Conservation (phyloP, 2,888 invertebrate species). For the Drosophila merina region DNA sequence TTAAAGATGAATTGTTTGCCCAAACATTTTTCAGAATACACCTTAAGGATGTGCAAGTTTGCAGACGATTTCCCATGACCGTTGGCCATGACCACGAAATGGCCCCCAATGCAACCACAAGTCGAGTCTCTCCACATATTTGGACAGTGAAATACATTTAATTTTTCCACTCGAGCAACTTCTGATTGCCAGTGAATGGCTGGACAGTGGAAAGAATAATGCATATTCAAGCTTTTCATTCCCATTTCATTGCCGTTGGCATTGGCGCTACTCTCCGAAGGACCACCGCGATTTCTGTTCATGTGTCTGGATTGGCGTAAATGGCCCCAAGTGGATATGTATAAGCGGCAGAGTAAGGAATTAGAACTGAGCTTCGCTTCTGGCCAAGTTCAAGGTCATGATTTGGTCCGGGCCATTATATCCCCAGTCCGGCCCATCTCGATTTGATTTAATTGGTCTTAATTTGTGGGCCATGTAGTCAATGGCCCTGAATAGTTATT, state of each 20-base stretch:
- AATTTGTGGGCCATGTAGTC: conserved; percentile 39
- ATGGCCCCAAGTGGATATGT: conserved; percentile 35
- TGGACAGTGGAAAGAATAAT: conserved; percentile 29
- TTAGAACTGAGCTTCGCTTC: conserved; percentile 24
- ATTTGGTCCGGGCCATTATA: neutral
- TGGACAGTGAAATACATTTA: conserved; percentile 19
- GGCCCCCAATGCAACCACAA: neutral
- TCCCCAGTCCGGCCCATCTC: conserved; percentile 19
- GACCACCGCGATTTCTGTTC: conserved; percentile 17
- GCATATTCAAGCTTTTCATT: conserved; percentile 42
- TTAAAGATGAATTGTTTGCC: neutral
- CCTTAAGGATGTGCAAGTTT: conserved; percentile 2
- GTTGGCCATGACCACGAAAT: neutral
- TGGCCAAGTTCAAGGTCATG: conserved; percentile 58
- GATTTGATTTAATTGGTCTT: conserved; percentile 49
- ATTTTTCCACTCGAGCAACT: conserved; percentile 47
- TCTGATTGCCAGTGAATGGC: conserved; percentile 42
- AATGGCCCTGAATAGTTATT: conserved; percentile 26
- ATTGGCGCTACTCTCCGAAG: conserved; percentile 24
- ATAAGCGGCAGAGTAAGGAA: conserved; percentile 24
- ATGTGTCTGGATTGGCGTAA: conserved; percentile 14
- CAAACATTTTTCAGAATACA: neutral
- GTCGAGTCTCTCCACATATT: conserved; percentile 11
- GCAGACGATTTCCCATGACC: conserved; percentile 4
- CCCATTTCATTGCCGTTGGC: conserved; percentile 16